phyloP scores from a whole-genome alignment of 1,140 invertebrate species.

The Vanessa tameamea region DNA sequence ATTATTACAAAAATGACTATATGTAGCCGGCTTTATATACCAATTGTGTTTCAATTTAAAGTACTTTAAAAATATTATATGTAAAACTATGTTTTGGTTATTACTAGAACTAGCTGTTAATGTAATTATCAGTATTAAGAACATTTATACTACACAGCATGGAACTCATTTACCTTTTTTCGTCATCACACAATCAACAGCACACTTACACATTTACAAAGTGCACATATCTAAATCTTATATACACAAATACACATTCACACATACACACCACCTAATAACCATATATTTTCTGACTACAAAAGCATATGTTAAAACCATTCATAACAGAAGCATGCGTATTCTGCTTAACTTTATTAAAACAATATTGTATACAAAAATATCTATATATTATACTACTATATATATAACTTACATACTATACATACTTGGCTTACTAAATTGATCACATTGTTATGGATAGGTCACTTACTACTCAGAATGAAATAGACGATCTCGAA shows the following conservation, averaged over 20 bases:
- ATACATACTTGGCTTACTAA: slow-evolving; percentile 1
- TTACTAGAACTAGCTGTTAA: neutral
- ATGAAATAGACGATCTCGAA: slow-evolving; percentile 3
- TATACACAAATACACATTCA: neutral
- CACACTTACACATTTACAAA: no score
- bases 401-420: slow-evolving; percentile 3
- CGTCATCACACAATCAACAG: neutral
- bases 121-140: slow-evolving; percentile 1
- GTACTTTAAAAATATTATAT: slow-evolving; percentile 8
- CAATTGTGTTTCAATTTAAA: slow-evolving; percentile 9
- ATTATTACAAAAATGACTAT: slow-evolving; percentile 18
- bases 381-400: slow-evolving; percentile 12
- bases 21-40: slow-evolving; percentile 1
- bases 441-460: neutral
- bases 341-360: slow-evolving; percentile 8
- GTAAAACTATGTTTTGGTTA: slow-evolving; percentile 9
- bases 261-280: slow-evolving; percentile 12
- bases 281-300: slow-evolving; percentile 3
- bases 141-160: slow-evolving; percentile 1
- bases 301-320: neutral
- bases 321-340: neutral
- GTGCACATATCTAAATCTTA: no score
- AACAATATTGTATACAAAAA: slow-evolving; percentile 5
- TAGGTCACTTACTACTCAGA: neutral
- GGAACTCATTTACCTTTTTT: slow-evolving; percentile 11